phyloP scores from a whole-genome alignment of 1,140 invertebrate species.

The Branchinecta lynchi region DNA sequence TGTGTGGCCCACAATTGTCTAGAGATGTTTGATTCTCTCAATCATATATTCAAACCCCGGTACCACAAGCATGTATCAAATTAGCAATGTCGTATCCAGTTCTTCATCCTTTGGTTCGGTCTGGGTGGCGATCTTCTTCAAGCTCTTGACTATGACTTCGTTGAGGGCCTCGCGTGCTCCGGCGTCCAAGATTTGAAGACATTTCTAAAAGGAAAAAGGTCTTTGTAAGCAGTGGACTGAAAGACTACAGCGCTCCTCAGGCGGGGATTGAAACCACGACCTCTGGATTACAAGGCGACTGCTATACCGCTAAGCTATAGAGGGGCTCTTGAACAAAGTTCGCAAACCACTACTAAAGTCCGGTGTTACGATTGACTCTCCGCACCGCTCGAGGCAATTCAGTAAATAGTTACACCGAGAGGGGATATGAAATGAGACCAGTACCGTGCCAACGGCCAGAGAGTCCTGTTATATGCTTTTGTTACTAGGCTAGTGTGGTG shows the following conservation, averaged over 20 bases:
- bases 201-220: constrained; percentile 41
- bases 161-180: constrained; percentile 71
- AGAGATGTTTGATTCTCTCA: too few relatives aligned
- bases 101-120: constrained; percentile 70
- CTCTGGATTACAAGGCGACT: too few relatives aligned
- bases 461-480: too few relatives aligned
- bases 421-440: too few relatives aligned
- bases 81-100: constrained; percentile 74
- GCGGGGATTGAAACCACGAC: too few relatives aligned
- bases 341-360: not conserved
- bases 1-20: too few relatives aligned
- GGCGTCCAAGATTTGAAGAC: constrained; percentile 54
- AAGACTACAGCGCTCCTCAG: too few relatives aligned
- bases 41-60: not conserved
- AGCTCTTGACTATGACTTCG: constrained; percentile 70
- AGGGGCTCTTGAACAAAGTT: too few relatives aligned
- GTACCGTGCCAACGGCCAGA: too few relatives aligned
- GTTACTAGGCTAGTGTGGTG: too few relatives aligned
- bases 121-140: constrained; percentile 53
- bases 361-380: constrained; percentile 7
- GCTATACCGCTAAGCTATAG: not conserved
- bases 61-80: constrained; percentile 36
- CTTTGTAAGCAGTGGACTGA: constrained; percentile 14
- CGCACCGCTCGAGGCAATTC: not conserved
- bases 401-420: too few relatives aligned